Evolutionary conservation across 2,797 vertebrate species (phyloP), one percentile per base, ranked within the genome.

Genomic region (Emys orbicularis): DNA sequence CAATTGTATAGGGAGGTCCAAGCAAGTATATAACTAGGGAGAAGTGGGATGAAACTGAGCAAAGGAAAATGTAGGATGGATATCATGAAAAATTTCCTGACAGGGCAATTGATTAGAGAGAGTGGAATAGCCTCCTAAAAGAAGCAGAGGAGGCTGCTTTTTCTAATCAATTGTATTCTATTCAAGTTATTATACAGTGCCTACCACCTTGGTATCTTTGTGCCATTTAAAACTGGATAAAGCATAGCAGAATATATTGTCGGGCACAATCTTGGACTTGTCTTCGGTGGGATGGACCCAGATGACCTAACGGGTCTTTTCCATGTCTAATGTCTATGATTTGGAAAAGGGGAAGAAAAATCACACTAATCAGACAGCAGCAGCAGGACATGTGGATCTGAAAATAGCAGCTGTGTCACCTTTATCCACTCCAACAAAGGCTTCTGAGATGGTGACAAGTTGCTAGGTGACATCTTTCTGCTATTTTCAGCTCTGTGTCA

Each of bases 331-430:
- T 59, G 27, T 23, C 44, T 37, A 18, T 94, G 96, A 95, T 86
- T 93, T 92, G 95, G 93, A 90, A 94, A 91, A 95, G 93, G 23
- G 18, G 74, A 90, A 81, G 3, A 85, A 90, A 88, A 72, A 81
- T 82, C 0, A 0, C 5, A 56, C 65, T 84, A 95, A 91, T 50
- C 86, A 92, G 88, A 79, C 0, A 1, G 84, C 81, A 89, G 87
- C 54, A 81, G 89, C 92, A 94, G 94, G 96, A 97, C 97, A 92
- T 2, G 54, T 3, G 53, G 86, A 34, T 76, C 92, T 95, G 93
- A 96, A 97, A 97, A 97, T 92, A 97, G 95, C 96, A 95, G 89
- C 74, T 0, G 89, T 92, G 97, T 96, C 96, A 96, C 94, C 90
- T 96, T 94, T 89, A 92, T 89, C 93, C 68, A 8, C 50, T 81